A percentile compares a stretch with the other conserved stretches of the same genome.
These are phyloP conservation scores for Campylomormyrus tamandua DNA, from an alignment of 2,113 vertebrate genomes.

Conservation along the genomic window DNA sequence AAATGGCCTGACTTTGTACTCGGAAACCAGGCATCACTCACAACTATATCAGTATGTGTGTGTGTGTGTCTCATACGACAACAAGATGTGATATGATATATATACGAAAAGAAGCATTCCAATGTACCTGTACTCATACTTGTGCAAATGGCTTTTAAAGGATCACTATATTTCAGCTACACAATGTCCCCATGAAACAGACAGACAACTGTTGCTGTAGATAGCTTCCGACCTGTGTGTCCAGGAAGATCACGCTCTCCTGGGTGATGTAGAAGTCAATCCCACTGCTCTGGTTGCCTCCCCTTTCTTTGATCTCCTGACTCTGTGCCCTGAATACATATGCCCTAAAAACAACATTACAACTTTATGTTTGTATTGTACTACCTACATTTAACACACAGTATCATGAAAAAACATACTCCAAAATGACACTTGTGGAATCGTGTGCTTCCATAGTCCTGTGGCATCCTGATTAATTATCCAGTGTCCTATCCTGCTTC, in stretches of 20 bases:
- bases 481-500: not conserved
- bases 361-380: not conserved
- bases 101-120: not conserved
- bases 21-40: not conserved
- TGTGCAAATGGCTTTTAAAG: not conserved
- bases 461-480: not conserved
- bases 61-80: not conserved
- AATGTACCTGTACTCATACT: not conserved
- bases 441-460: not conserved
- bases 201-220: not conserved
- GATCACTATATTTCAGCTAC: not conserved
- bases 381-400: not conserved
- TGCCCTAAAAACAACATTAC: constrained; percentile 47
- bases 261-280: constrained; percentile 92
- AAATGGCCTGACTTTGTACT: not conserved
- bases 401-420: not conserved
- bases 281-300: constrained; percentile 82
- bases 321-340: constrained; percentile 84
- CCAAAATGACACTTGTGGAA: not conserved
- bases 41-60: not conserved
- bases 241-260: constrained; percentile 85
- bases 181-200: not conserved
- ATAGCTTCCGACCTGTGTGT: constrained; percentile 71
- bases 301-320: constrained; percentile 83
- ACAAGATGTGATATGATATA: not conserved